Base-by-base conservation (phyloP, 2,888 invertebrate genomes). In the Synanthedon formicaeformis region DNA sequence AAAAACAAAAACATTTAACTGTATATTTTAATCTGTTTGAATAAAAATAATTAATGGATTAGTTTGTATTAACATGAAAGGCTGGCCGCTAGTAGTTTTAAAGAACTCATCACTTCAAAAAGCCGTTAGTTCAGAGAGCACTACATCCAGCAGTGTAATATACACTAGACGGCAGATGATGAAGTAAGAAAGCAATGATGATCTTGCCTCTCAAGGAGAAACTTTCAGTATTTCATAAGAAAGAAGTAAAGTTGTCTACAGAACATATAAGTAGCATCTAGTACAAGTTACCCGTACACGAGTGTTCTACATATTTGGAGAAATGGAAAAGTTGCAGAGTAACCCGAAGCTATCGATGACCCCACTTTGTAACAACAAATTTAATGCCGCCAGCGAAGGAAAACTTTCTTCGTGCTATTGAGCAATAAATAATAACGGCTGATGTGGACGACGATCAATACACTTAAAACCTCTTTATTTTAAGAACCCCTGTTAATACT, bases 261-360 rank as follows among this genome's bases (percentile, higher is more conserved):
- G 62, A 64, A 75, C 74, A 74, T 76, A 76, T 76, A 60, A 70
- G n/a, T n/a, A n/a, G 65, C 59, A 63, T n/a, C 49, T 16, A 23
- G 16, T 16, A 11, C 18, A 14, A 45, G 13, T 12, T 13, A 45
- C 41, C 41, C 13, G n/a, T 58, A 61, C 64, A 64, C 63, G 60
- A 68, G 68, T 64, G 62, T 57, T 45, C 45, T 45, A 45, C 45
- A 45, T 66, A 52, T 62, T 61, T 55, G 62, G 23, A 70, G 65
- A 75, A 78, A 77, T 75, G 74, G 73, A 71, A 78, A 78, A 76
- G 75, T 75, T 75, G 66, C 60, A 57, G 40, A 69, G 69, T 70
- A 73, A 62, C 71, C 67, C 62, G 62, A 55, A 70, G 73, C 71
- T 69, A 73, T 70, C 64, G 64, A 52, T 56, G 60, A 52, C 65